These are phyloP conservation scores for Aethes cnicana DNA, from an alignment of 2,888 invertebrate genomes.

Conservation along the genomic window DNA sequence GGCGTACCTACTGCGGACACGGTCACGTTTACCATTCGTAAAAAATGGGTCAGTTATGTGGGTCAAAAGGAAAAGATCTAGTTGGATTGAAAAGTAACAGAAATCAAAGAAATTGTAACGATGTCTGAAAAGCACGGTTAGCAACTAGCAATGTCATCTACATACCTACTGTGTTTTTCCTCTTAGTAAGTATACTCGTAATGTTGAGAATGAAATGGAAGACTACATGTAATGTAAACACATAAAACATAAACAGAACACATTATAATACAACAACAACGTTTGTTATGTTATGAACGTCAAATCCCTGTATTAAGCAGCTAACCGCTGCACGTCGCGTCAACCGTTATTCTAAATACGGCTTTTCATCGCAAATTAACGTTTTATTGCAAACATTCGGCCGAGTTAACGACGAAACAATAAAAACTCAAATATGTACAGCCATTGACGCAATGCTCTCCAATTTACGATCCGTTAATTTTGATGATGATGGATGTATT, in stretches of 20 bases:
- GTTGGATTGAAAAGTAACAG: conserved; percentile 4
- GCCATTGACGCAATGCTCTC: conserved; percentile 50
- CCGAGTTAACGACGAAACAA: conserved; percentile 53
- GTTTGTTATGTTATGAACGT: not conserved
- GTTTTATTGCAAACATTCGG: conserved; percentile 43
- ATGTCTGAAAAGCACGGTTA: no score
- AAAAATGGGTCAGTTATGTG: conserved; percentile 19
- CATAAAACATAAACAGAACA: no score
- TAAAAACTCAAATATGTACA: conserved; percentile 51
- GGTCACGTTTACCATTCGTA: no score
- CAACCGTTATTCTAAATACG: conserved; percentile 1
- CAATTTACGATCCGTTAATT: conserved; percentile 54
- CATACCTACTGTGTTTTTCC: not conserved
- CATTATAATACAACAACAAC: no score
- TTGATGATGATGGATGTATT: conserved; percentile 49
- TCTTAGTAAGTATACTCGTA: not conserved
- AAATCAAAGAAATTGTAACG: not conserved
- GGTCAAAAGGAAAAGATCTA: not conserved
- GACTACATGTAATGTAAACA: no score
- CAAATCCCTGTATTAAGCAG: not conserved
- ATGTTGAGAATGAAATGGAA: no score
- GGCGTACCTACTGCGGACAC: no score
- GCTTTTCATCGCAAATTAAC: conserved; percentile 5
- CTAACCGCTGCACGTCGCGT: not conserved
- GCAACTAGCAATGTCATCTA: no score